These are phyloP conservation scores for Kryptolebias ocellatus DNA, from an alignment of 2,797 vertebrate species.

Conservation along the genomic window DNA sequence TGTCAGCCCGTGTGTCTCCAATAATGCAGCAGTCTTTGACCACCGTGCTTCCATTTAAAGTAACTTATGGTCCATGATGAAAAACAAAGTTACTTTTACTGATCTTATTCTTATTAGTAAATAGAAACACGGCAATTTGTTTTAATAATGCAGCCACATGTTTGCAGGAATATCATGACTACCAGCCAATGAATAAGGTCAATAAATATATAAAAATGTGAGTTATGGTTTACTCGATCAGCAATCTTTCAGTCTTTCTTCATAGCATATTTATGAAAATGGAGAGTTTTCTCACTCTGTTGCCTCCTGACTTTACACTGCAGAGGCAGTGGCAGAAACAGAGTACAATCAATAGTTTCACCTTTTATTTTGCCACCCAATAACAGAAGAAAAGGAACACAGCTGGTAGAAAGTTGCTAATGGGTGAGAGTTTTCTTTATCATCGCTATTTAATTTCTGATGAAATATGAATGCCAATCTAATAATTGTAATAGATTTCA, in stretches of 20 bases:
- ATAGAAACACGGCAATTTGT: background rate
- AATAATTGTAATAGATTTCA: conserved; percentile 27
- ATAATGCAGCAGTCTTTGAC: too few relatives aligned
- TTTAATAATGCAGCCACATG: conserved; percentile 6
- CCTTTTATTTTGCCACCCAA: conserved; percentile 70
- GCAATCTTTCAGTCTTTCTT: conserved; percentile 7
- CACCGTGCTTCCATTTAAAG: background rate
- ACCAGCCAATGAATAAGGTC: background rate
- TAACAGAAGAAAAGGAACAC: conserved; percentile 53
- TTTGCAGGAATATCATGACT: background rate
- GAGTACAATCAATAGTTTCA: conserved; percentile 70
- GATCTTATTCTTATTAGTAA: background rate
- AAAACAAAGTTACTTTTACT: background rate
- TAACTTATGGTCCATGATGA: background rate
- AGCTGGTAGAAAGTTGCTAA: conserved; percentile 39
- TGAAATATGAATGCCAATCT: background rate
- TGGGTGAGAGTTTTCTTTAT: conserved; percentile 41
- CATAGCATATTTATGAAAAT: conserved; percentile 42
- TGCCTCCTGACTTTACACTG: conserved; percentile 39
- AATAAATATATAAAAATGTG: conserved; percentile 25
- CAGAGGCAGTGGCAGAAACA: conserved; percentile 51
- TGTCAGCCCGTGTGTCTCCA: background rate
- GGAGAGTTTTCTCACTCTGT: conserved; percentile 42
- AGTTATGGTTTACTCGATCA: conserved; percentile 10
- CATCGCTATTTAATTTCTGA: conserved; percentile 37